A percentile compares a stretch with the other conserved stretches of the same genome.
Evolutionary conservation across 2,797 vertebrate species (phyloP).

Genomic region (Parauchenoglanis ngamensis): DNA sequence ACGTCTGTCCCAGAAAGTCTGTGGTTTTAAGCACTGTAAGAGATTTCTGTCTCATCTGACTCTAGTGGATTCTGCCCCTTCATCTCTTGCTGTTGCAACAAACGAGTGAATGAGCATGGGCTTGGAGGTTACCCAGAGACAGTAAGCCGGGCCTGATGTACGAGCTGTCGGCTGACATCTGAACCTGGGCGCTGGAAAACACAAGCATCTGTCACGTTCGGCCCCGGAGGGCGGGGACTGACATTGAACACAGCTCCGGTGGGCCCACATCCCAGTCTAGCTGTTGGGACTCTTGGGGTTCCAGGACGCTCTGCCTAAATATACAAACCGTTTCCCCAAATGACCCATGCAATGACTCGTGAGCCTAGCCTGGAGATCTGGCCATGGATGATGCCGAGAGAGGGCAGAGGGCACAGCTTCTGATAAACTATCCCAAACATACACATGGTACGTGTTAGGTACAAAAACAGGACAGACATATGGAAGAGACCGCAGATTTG

Average conservation of each 20-base stretch:
- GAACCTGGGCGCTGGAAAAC: constrained; percentile 66
- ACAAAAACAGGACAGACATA: neutral
- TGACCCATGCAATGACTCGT: constrained; percentile 72
- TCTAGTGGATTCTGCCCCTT: constrained; percentile 15
- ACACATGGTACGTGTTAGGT: constrained; percentile 43
- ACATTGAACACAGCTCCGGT: constrained; percentile 54
- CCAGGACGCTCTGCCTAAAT: constrained; percentile 71
- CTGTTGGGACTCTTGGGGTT: constrained; percentile 60
- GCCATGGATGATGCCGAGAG: constrained; percentile 57
- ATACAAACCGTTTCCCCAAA: constrained; percentile 76
- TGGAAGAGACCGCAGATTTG: neutral
- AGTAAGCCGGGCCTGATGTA: constrained; percentile 60
- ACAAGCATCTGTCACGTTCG: constrained; percentile 63
- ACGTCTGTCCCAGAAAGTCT: neutral
- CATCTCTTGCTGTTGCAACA: constrained; percentile 5
- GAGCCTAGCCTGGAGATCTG: constrained; percentile 64
- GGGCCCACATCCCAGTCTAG: constrained; percentile 55
- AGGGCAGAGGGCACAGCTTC: constrained; percentile 53
- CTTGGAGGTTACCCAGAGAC: constrained; percentile 52
- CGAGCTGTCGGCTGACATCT: constrained; percentile 62
- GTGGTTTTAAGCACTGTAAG: too few relatives aligned
- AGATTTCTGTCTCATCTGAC: neutral
- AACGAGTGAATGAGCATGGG: neutral
- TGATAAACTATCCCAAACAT: constrained; percentile 52
- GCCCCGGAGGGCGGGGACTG: constrained; percentile 54